phyloP scores from a whole-genome alignment of 2,113 vertebrate genomes.

The Mesembrinibis cayennensis region DNA sequence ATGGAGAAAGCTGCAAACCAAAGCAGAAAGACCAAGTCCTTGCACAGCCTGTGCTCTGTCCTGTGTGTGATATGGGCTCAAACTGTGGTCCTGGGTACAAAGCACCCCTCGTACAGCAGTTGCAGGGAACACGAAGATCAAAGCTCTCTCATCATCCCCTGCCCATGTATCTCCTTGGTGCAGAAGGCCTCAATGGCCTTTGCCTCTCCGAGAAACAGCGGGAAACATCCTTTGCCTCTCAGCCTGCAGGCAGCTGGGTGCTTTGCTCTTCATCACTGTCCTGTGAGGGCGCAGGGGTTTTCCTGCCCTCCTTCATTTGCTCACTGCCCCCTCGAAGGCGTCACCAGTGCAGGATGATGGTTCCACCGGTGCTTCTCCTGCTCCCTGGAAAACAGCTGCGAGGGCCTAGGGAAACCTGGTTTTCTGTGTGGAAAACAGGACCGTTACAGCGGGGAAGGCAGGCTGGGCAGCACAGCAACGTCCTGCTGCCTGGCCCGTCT shows the following conservation, averaged over 20 bases:
- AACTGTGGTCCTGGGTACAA: background rate
- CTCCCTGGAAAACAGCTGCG: background rate
- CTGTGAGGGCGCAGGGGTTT: background rate
- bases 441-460: background rate
- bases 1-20: background rate
- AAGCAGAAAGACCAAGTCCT: background rate
- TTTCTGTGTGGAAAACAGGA: background rate
- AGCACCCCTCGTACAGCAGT: background rate
- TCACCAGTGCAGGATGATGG: background rate
- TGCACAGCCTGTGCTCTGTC: background rate
- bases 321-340: background rate
- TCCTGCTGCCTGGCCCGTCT: background rate
- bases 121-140: background rate
- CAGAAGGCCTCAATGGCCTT: background rate
- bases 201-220: background rate
- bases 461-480: background rate
- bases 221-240: background rate
- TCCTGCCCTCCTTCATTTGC: background rate
- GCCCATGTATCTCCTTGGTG: background rate
- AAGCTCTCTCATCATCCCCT: background rate
- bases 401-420: background rate
- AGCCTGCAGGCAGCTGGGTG: background rate
- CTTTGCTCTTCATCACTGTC: background rate
- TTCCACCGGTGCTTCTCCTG: background rate
- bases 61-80: rapidly evolving